Percentiles rank a stretch among this genome's conserved stretches.
Evolutionary conservation across 2,888 invertebrate species (phyloP).

Genomic region (Nephrotoma appendiculata): DNA sequence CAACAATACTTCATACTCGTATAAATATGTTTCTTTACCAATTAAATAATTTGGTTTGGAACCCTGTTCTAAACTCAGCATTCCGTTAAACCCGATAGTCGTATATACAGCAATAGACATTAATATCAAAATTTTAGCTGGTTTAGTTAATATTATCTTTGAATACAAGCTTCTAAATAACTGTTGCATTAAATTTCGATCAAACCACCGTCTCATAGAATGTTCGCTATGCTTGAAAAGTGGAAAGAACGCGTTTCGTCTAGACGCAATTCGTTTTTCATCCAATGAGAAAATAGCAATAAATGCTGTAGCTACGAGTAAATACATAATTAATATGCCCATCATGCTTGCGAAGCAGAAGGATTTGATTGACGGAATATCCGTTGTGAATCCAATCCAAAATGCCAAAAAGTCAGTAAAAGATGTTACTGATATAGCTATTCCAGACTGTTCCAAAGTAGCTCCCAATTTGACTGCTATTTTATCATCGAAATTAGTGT

Average conservation of each 20-base stretch:
- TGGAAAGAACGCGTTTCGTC: slow-evolving; percentile 49
- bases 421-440: slow-evolving; percentile 71
- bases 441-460: slow-evolving; percentile 65
- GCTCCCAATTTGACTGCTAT: slow-evolving; percentile 50
- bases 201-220: slow-evolving; percentile 37
- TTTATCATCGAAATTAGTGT: slow-evolving; percentile 35
- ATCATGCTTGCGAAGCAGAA: slow-evolving; percentile 70
- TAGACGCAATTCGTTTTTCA: slow-evolving; percentile 42
- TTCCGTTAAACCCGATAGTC: slow-evolving; percentile 45
- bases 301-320: slow-evolving; percentile 69
- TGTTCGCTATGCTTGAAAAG: slow-evolving; percentile 48
- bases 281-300: slow-evolving; percentile 63
- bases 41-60: slow-evolving; percentile 71
- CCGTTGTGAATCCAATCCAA: slow-evolving; percentile 61
- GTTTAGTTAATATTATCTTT: slow-evolving; percentile 46
- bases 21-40: slow-evolving; percentile 52
- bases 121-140: slow-evolving; percentile 49
- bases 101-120: slow-evolving; percentile 42
- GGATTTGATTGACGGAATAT: slow-evolving; percentile 64
- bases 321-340: slow-evolving; percentile 59
- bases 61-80: slow-evolving; percentile 52
- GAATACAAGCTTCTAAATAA: slow-evolving; percentile 45
- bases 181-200: slow-evolving; percentile 40
- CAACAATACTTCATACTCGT: slow-evolving; percentile 40
- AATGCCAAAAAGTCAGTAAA: slow-evolving; percentile 70